Percentiles rank a stretch among this genome's conserved stretches.
Conservation (phyloP, 2,888 invertebrate genomes). For the Galeruca laticollis region DNA sequence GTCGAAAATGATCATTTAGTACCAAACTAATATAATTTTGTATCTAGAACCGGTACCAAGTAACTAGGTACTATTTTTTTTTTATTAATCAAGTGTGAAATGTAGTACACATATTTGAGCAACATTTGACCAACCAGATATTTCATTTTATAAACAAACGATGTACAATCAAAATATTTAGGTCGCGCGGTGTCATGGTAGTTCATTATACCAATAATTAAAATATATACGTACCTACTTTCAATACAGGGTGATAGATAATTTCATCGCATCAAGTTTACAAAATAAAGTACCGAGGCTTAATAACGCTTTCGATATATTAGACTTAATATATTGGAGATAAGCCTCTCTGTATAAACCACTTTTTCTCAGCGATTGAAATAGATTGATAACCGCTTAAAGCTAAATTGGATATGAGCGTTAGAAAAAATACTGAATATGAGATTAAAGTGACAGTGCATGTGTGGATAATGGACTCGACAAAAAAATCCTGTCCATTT, state of each 20-base stretch:
- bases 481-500: no score
- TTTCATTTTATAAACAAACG: not conserved
- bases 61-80: no score
- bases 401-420: not conserved
- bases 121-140: not conserved
- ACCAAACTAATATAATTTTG: no score
- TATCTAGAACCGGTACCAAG: no score
- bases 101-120: not conserved
- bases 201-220: conserved; percentile 11
- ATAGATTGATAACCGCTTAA: not conserved
- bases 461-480: no score
- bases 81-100: not conserved
- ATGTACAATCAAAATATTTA: conserved; percentile 11
- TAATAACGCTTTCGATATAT: no score
- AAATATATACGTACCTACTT: conserved; percentile 8
- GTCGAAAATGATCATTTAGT: no score
- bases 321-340: no score
- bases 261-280: no score
- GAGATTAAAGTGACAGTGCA: not conserved
- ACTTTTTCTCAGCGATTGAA: not conserved
- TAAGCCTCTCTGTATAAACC: not conserved
- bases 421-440: not conserved
- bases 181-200: conserved; percentile 9
- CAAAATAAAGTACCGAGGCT: no score
- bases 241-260: not conserved